Percentiles rank a stretch among this genome's conserved stretches.
Evolutionary conservation across 2,797 vertebrate species (phyloP).

Genomic region (Lutjanus argentimaculatus): DNA sequence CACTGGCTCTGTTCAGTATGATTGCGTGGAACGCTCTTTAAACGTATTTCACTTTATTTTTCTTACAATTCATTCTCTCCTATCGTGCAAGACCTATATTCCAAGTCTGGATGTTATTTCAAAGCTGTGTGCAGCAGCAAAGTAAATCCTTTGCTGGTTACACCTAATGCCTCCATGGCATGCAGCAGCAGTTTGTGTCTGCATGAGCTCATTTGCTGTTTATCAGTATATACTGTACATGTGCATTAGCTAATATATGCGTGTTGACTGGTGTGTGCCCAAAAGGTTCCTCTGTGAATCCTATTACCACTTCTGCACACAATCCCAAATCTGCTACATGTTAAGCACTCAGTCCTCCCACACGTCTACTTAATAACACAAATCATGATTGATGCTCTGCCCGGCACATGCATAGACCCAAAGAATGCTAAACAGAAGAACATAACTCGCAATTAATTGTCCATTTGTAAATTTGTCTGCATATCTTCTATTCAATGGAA

Average conservation of each 20-base stretch:
- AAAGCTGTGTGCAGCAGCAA: conserved; percentile 24
- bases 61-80: conserved; percentile 30
- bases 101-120: conserved; percentile 40
- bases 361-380: conserved; percentile 61
- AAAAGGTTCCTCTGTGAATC: conserved; percentile 39
- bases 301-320: conserved; percentile 47
- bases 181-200: conserved; percentile 26
- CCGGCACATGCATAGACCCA: conserved; percentile 32
- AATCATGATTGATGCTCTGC: conserved; percentile 67
- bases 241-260: conserved; percentile 36
- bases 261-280: conserved; percentile 31
- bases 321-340: conserved; percentile 56
- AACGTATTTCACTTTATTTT: conserved; percentile 48
- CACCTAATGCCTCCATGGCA: conserved; percentile 41
- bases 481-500: conserved; percentile 54
- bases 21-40: conserved; percentile 26
- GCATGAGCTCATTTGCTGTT: conserved; percentile 47
- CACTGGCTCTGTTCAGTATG: conserved; percentile 33
- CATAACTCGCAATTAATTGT: conserved; percentile 55
- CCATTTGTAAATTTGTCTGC: conserved; percentile 58
- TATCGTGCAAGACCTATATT: conserved; percentile 34
- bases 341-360: conserved; percentile 58
- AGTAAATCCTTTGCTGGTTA: conserved; percentile 41
- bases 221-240: conserved; percentile 32
- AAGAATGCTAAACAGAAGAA: conserved; percentile 64